Base-by-base conservation (phyloP, 2,888 invertebrate genomes). In the Acrobasis suavella region DNA sequence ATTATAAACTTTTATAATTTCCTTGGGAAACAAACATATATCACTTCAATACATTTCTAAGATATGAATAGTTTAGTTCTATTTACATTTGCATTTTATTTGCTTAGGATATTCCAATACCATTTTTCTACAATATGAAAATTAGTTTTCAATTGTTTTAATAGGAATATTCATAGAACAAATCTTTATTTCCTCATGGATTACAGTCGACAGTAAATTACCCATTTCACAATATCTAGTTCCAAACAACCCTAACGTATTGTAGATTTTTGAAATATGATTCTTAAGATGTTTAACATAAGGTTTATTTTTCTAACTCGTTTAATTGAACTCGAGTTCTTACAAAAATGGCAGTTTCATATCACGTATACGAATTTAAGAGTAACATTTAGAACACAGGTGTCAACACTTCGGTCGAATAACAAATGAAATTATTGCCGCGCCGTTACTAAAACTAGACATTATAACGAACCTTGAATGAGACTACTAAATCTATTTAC, bases 21-120 rank as follows among this genome's bases (percentile, higher is more conserved):
- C 90, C 90, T 87, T 89, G 80, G 91, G 91, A 91, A 91, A 89
- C 81, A 86, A 87, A 86, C 78, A 78, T 78, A 71, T 89, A 89
- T 91, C 89, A 90, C 89, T 86, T 89, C 75, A 86, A 86, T 90
- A 87, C 73, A 77, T 77, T 76, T 82, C 91, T 91, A 92, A 85
- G 91, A 92, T 92, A 92, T 92, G 91, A 92, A 88, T 87, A 89
- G 82, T 80, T 86, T 82, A 77, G 67, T 77, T 80, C 78, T 87
- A 89, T 87, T 80, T 89, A 87, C 86, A 88, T 73, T 60, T 72
- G 71, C 77, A 64, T 73, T 74, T 73, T 71, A 74, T 70, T 78
- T 70, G 67, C 71, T 73, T 73, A 75, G 68, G 71, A 75, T 74
- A 75, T 72, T 72, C 64, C 63, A 69, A 64, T 73, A 70, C 66